Percentiles rank a stretch among this genome's conserved stretches.
Conservation (phyloP, 2,888 invertebrate species). For the Chelonus formosanus region DNA sequence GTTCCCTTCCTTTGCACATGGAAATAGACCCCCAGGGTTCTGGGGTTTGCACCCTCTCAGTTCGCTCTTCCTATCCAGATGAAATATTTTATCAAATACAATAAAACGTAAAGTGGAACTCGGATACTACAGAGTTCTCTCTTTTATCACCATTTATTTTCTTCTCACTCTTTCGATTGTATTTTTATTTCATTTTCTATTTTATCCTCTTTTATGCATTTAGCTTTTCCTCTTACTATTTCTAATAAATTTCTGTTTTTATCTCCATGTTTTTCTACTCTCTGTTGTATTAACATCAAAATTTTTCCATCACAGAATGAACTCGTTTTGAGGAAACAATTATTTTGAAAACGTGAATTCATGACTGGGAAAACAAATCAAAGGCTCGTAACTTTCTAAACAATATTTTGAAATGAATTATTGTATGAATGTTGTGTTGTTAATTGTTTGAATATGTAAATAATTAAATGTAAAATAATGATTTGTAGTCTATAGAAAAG, state of each 20-base stretch:
- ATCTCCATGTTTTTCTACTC: background rate
- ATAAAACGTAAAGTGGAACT: slow-evolving; percentile 28
- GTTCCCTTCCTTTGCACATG: slow-evolving; percentile 10
- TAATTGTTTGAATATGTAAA: background rate
- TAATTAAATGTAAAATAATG: background rate
- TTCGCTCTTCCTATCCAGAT: slow-evolving; percentile 31
- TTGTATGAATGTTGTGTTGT: too few relatives aligned
- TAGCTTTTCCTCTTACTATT: background rate
- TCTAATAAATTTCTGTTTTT: background rate
- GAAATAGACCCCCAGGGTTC: slow-evolving; percentile 1
- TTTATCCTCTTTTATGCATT: background rate
- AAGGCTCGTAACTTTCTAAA: too few relatives aligned
- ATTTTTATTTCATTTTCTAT: background rate
- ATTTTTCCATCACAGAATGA: too few relatives aligned
- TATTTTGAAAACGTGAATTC: background rate
- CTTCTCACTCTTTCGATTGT: background rate
- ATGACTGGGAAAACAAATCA: too few relatives aligned
- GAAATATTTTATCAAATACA: slow-evolving; percentile 34
- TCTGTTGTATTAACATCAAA: too few relatives aligned
- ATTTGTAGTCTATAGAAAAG: too few relatives aligned
- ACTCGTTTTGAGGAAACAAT: background rate
- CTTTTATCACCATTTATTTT: slow-evolving; percentile 24
- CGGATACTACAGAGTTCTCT: slow-evolving; percentile 9
- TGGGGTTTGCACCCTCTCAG: background rate
- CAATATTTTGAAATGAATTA: too few relatives aligned